Base-by-base conservation (phyloP, 2,888 invertebrate species). In the Brachypalpus laphriformis region DNA sequence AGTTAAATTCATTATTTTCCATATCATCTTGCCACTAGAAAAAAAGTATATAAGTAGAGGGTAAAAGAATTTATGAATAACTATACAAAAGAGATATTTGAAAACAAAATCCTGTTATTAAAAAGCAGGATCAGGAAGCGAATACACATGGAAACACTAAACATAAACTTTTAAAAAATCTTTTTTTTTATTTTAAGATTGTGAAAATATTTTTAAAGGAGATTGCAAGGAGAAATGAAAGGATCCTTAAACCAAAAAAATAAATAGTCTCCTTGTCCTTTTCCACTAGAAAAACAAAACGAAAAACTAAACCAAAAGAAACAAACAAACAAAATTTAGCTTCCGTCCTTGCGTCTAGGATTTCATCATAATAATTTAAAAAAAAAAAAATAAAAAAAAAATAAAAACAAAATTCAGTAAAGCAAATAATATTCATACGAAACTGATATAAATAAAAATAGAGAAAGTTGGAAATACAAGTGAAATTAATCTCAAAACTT, bases 301-400 rank as follows among this genome's bases (percentile, higher is more conserved):
- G 57, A 16, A 49, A 45, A 63, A 56, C 57, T 20, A 18, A 71
- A 80, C 65, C 49, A 34, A 80, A 31, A 49, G 3, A 57, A 71
- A 71, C 40, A 80, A 51, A 61, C 51, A 81, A 11, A n/a, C n/a
- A n/a, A 63, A 72, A 28, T 14, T 34, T 25, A 63, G 82, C 82
- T 83, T 83, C 82, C 82, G 82, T 83, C 82, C 82, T 83, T 82
- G 71, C 72, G 66, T 77, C 68, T 78, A 78, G 37, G 47, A 70
- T 77, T 61, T 70, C 78, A 68, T 72, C 68, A 47, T 14, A 18
- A 47, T 9, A 49, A 42, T 25, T 25, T 25, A 25, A 28, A 34
- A n/a, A n/a, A n/a, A n/a, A n/a, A n/a, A n/a, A n/a, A n/a, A n/a
- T n/a, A n/a, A n/a, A n/a, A n/a, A n/a, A n/a, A n/a, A n/a, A n/a